These are phyloP conservation scores for Fregata magnificens DNA, from an alignment of 2,113 vertebrate species.

Conservation along the genomic window DNA sequence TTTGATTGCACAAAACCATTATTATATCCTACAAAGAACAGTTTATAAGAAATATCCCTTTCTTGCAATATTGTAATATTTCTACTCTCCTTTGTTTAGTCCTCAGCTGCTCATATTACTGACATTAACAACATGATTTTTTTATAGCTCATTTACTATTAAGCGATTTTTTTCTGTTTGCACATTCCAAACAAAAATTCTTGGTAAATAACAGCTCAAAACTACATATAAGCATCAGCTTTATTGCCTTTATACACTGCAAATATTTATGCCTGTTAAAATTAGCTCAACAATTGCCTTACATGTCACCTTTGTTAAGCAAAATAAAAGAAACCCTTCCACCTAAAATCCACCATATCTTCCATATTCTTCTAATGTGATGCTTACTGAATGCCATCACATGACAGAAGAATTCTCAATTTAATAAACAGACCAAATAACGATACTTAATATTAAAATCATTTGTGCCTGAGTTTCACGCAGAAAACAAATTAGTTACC, in stretches of 20 bases:
- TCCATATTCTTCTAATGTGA: neutral
- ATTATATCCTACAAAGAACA: neutral
- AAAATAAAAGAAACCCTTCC: neutral
- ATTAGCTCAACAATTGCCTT: neutral
- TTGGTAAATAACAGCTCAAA: constrained; percentile 6
- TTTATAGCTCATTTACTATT: constrained; percentile 2
- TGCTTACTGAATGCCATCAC: neutral
- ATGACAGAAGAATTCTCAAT: neutral
- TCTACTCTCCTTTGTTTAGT: neutral
- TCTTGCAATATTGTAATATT: neutral
- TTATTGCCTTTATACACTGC: neutral
- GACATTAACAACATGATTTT: neutral
- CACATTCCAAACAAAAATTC: neutral
- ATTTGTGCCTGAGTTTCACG: neutral
- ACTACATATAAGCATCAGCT: neutral
- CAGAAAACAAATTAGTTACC: neutral
- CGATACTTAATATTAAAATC: neutral
- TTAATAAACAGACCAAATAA: neutral
- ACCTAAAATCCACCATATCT: neutral
- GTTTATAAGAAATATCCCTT: neutral
- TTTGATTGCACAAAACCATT: neutral
- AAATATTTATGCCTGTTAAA: neutral
- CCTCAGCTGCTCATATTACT: neutral
- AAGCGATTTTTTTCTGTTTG: neutral
- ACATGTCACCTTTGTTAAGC: neutral